These are phyloP conservation scores for Tympanuchus pallidicinctus DNA, from an alignment of 2,113 vertebrate species.

Conservation along the genomic window DNA sequence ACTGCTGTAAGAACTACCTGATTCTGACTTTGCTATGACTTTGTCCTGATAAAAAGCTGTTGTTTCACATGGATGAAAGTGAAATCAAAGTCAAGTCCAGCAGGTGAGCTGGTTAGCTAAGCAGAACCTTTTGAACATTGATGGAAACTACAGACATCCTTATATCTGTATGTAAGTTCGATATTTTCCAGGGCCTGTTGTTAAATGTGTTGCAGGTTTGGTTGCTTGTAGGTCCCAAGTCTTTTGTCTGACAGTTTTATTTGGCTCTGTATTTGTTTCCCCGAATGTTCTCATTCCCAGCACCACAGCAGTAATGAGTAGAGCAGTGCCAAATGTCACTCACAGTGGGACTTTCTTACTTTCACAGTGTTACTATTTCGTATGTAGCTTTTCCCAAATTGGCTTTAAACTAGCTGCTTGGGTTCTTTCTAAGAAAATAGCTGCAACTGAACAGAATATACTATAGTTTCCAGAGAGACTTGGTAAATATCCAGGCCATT, in stretches of 20 bases:
- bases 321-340: background rate
- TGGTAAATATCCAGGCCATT: background rate
- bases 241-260: background rate
- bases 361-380: background rate
- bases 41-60: background rate
- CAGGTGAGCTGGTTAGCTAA: background rate
- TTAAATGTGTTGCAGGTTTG: background rate
- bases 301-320: background rate
- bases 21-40: background rate
- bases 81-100: background rate
- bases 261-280: background rate
- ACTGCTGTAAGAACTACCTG: background rate
- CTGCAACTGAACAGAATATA: background rate
- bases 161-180: background rate
- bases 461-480: background rate
- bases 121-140: background rate
- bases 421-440: background rate
- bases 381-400: background rate
- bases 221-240: background rate
- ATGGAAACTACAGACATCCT: background rate
- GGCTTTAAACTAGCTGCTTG: slow-evolving; percentile 7
- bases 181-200: background rate
- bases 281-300: background rate
- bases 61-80: background rate
- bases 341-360: background rate